Percentiles rank a stretch among this genome's conserved stretches.
Evolutionary conservation across 2,797 vertebrate species (phyloP).

Genomic region (Cossypha caffra): DNA sequence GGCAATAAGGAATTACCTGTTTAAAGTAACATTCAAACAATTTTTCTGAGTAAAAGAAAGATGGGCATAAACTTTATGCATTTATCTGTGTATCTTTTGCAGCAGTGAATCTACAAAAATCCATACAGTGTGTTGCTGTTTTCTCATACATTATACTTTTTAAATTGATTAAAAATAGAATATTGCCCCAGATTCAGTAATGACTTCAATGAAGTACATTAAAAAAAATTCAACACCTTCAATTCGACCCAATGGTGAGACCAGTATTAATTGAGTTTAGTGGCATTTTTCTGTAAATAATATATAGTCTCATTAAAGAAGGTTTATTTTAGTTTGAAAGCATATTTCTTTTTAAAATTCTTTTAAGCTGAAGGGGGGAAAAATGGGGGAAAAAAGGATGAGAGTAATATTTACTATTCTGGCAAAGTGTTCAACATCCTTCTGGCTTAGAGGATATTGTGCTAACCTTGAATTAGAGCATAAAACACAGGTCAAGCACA

Average conservation of each 20-base stretch:
- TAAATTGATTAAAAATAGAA: slow-evolving; percentile 25
- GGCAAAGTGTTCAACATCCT: background rate
- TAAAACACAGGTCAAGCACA: background rate
- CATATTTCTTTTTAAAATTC: slow-evolving; percentile 29
- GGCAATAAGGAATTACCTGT: slow-evolving; percentile 27
- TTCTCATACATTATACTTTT: background rate
- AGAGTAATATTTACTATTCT: slow-evolving; percentile 31
- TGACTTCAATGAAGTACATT: background rate
- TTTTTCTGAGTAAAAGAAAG: background rate
- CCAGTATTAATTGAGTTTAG: slow-evolving; percentile 14
- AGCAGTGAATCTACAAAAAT: background rate
- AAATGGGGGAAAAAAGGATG: background rate
- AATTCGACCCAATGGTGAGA: background rate
- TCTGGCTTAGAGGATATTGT: background rate
- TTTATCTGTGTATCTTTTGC: background rate
- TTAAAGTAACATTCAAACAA: background rate
- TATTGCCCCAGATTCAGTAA: slow-evolving; percentile 20
- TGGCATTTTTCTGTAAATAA: slow-evolving; percentile 48
- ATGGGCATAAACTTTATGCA: background rate
- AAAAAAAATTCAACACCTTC: background rate
- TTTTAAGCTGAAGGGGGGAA: background rate
- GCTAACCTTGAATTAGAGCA: background rate
- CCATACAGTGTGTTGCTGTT: background rate
- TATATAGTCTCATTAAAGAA: slow-evolving; percentile 46
- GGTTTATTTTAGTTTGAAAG: slow-evolving; percentile 46